These are phyloP conservation scores for Macquaria australasica DNA, from an alignment of 2,113 vertebrate genomes.

Conservation along the genomic window DNA sequence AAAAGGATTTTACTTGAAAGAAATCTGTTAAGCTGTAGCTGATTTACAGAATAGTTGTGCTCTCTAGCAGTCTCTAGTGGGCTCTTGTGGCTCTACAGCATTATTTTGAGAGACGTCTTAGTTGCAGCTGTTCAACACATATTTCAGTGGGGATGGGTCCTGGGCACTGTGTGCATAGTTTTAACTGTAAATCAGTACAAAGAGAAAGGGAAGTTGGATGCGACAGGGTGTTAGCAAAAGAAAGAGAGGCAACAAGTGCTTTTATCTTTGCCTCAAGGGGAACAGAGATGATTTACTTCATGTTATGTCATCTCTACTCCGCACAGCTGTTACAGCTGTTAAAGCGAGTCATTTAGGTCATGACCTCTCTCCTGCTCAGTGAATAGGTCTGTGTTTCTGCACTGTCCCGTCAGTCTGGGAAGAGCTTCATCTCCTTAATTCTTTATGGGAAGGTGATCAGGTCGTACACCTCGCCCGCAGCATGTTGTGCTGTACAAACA, in stretches of 20 bases:
- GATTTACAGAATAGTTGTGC: slow-evolving; percentile 21
- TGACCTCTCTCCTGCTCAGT: slow-evolving; percentile 51
- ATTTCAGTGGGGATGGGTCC: slow-evolving; percentile 23
- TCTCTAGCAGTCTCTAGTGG: slow-evolving; percentile 51
- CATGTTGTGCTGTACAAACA: slow-evolving; percentile 40
- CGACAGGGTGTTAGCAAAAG: slow-evolving; percentile 20
- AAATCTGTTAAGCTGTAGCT: slow-evolving; percentile 16
- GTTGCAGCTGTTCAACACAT: slow-evolving; percentile 50
- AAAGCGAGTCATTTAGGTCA: slow-evolving; percentile 70
- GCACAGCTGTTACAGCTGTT: slow-evolving; percentile 63
- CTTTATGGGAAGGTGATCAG: slow-evolving; percentile 10
- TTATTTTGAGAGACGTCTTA: slow-evolving; percentile 2
- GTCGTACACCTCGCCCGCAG: slow-evolving; percentile 8
- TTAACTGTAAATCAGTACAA: slow-evolving; percentile 37
- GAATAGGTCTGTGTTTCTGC: slow-evolving; percentile 58
- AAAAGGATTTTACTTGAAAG: slow-evolving; percentile 62
- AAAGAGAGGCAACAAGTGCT: slow-evolving; percentile 46
- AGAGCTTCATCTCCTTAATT: slow-evolving; percentile 5
- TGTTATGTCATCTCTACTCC: slow-evolving; percentile 64
- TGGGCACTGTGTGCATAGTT: slow-evolving; percentile 17
- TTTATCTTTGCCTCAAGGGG: slow-evolving; percentile 62
- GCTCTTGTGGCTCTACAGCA: slow-evolving; percentile 2
- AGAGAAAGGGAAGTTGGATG: slow-evolving; percentile 24
- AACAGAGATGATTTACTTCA: slow-evolving; percentile 39
- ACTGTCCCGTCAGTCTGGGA: neutral